Base-by-base conservation (phyloP, 2,888 invertebrate species). In the Dasysyrphus albostriatus region DNA sequence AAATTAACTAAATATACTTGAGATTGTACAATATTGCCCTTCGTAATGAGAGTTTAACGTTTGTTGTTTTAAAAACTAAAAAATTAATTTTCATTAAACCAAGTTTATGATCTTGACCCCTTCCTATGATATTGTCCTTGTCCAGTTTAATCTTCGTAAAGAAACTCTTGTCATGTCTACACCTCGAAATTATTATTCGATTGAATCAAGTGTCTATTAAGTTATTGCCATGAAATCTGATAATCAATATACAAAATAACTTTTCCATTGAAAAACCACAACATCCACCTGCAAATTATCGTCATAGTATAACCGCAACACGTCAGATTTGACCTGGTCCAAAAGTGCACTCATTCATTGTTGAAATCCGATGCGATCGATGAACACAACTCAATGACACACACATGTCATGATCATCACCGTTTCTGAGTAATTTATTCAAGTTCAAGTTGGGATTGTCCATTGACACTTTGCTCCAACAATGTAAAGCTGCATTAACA, bases 221-320 rank as follows among this genome's bases (percentile, higher is more conserved):
- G 6, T 5, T 12, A 37, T 69, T 74, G 14, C 61, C 80, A 67
- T 54, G 85, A 82, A 82, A 82, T 39, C 58, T 34, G 65, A 70
- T 82, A 75, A 56, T 54, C 49, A 74, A 16, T 54, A 32, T 39
- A 47, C 5, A 39, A 56, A 24, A 24, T 24, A 47, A 70, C 59
- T 61, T 78, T 59, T 54, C 63, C 49, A 65, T 39, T 69, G 65
- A 51, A 29, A 69, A 87, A 83, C 87, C 78, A 24, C 83, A 82
- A 54, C 75, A 78, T 70, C 75, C 82, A 78, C 75, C 59, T 65
- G 87, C 78, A 47, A 42, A 47, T 37, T 58, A 56, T 79, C 73
- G 14, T 32, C 42, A 63, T 5, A 54, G 2, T 10, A 1, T 14
- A 59, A 83, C 83, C 78, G 47, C 78, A 79, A 72, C 16, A 74